Evolutionary conservation across 2,888 invertebrate genomes (phyloP).

Genomic region (Drosophila emarginata): DNA sequence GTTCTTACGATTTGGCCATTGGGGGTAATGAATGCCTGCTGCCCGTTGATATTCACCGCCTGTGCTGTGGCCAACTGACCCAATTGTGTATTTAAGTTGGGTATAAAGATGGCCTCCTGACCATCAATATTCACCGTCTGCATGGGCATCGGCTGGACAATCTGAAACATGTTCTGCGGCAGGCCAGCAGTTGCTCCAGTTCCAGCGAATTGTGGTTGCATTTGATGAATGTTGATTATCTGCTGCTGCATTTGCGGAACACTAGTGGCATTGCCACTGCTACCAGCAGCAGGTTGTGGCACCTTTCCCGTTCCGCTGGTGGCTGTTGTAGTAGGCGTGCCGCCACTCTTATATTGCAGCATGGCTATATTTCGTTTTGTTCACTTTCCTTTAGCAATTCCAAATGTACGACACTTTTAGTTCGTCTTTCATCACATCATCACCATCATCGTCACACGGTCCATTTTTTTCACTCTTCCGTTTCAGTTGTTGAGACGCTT

Average conservation of each 20-base stretch:
- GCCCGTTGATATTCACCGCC: slow-evolving; percentile 83
- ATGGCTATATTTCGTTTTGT: slow-evolving; percentile 43
- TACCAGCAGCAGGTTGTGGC: slow-evolving; percentile 43
- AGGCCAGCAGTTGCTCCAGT: slow-evolving; percentile 41
- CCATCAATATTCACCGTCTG: slow-evolving; percentile 96
- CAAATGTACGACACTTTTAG: not conserved
- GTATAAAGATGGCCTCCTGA: slow-evolving; percentile 95
- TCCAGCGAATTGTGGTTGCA: slow-evolving; percentile 70
- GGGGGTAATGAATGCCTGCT: slow-evolving; percentile 84
- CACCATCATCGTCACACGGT: not conserved
- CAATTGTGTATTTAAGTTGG: slow-evolving; percentile 86
- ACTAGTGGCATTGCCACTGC: slow-evolving; percentile 25
- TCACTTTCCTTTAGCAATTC: slow-evolving; percentile 9
- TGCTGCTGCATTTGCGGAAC: slow-evolving; percentile 72
- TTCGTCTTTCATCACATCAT: too few species aligned
- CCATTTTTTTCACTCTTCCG: slow-evolving; percentile 5
- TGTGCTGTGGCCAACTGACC: slow-evolving; percentile 83
- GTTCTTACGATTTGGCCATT: slow-evolving; percentile 90
- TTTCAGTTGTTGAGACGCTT: slow-evolving; percentile 4
- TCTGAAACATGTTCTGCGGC: slow-evolving; percentile 81
- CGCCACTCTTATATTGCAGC: slow-evolving; percentile 76
- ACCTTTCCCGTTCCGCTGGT: slow-evolving; percentile 58
- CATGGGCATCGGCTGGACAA: slow-evolving; percentile 87
- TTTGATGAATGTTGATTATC: slow-evolving; percentile 78
- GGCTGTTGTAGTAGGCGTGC: slow-evolving; percentile 52